phyloP scores from a whole-genome alignment of 2,113 vertebrate genomes.

The Atlantisia rogersi region DNA sequence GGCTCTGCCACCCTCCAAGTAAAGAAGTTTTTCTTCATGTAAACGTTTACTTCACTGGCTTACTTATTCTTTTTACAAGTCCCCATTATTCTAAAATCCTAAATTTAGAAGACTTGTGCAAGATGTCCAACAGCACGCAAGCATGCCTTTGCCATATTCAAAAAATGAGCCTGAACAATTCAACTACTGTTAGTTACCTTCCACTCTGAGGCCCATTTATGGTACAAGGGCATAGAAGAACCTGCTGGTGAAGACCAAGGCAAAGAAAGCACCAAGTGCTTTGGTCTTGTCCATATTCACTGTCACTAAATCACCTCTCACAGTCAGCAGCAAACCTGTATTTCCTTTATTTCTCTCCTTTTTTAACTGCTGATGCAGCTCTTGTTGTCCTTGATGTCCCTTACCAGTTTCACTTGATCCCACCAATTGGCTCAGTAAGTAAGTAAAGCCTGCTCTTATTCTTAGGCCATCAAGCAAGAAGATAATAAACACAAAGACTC shows the following conservation, averaged over 20 bases:
- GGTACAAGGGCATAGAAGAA: not conserved
- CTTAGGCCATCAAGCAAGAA: not conserved
- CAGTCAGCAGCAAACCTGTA: not conserved
- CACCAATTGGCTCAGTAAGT: not conserved
- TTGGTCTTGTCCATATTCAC: not conserved
- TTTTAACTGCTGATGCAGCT: not conserved
- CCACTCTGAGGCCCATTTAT: not conserved
- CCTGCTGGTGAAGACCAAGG: not conserved
- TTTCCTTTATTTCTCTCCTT: not conserved
- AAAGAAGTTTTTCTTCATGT: too few relatives aligned
- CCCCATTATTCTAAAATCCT: not conserved
- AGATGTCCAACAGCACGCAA: not conserved
- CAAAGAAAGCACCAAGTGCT: not conserved
- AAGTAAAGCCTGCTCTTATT: not conserved
- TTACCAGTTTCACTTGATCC: not conserved
- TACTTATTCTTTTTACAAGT: not conserved
- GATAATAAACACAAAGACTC: not conserved
- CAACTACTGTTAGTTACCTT: not conserved
- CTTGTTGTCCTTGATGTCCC: not conserved
- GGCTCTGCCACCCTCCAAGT: too few relatives aligned
- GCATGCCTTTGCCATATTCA: not conserved
- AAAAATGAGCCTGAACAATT: not conserved
- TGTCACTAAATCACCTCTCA: not conserved
- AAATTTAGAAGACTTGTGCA: not conserved
- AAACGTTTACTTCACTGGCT: not conserved